Conservation (phyloP, 2,113 vertebrate genomes). For the Thamnophis sirtalis region DNA sequence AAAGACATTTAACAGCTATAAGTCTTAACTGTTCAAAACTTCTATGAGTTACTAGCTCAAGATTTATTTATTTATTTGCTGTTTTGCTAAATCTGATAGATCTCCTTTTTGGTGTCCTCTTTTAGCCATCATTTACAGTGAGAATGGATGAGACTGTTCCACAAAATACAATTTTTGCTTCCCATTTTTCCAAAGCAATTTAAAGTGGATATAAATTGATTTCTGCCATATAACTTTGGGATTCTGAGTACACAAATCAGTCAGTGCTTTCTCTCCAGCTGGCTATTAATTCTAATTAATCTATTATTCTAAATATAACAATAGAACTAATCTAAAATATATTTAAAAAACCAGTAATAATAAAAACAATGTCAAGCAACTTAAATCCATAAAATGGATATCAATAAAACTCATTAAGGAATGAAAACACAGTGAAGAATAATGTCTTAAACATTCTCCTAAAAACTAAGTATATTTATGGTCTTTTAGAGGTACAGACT, state of each 20-base stretch:
- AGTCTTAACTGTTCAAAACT: background rate
- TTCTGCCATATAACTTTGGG: background rate
- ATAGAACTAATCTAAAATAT: background rate
- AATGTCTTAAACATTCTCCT: background rate
- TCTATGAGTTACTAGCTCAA: slow-evolving; percentile 21
- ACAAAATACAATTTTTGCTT: no score
- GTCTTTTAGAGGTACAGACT: background rate
- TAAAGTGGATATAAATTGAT: background rate
- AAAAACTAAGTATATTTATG: background rate
- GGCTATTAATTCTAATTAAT: background rate
- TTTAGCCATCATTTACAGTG: background rate
- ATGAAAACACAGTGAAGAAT: background rate
- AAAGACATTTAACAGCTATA: slow-evolving; percentile 16
- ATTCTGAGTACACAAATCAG: background rate
- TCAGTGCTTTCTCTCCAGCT: background rate
- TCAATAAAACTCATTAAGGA: background rate
- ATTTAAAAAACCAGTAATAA: background rate
- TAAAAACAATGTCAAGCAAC: background rate
- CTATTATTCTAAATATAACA: background rate
- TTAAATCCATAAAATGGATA: background rate
- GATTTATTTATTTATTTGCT: slow-evolving; percentile 7
- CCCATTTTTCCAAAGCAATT: background rate
- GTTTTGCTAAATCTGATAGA: background rate
- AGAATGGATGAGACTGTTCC: background rate
- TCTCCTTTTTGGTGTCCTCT: slow-evolving; percentile 16